These are phyloP conservation scores for Epizoanthus fatuus DNA, from an alignment of 92 coral and sea anemone species.

Conservation along the genomic window DNA sequence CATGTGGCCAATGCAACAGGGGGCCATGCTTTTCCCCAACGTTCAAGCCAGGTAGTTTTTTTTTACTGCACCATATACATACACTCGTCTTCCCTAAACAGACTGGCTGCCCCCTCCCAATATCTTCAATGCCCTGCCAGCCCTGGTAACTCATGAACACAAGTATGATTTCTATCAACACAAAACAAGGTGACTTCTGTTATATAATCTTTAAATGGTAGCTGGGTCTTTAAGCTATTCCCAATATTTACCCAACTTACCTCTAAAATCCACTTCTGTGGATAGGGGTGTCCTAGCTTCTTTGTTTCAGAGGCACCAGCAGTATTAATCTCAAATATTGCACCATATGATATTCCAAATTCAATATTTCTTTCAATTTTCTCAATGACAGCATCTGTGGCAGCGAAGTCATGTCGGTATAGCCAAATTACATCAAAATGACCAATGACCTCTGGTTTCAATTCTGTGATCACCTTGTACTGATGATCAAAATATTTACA, in stretches of 20 bases:
- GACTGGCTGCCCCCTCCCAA: no score
- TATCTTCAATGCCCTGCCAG: no score
- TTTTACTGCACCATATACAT: no score
- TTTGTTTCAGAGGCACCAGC: constrained; percentile 64
- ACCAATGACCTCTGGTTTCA: constrained; percentile 77
- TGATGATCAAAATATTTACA: constrained; percentile 75
- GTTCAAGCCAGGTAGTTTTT: no score
- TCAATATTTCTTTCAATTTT: constrained; percentile 75
- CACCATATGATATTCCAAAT: constrained; percentile 75
- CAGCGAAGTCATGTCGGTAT: constrained; percentile 62
- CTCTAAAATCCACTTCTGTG: constrained; percentile 64
- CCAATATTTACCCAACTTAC: constrained; percentile 23
- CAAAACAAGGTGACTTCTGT: no score
- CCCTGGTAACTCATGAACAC: no score
- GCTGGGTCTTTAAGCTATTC: not conserved
- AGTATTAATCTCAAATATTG: constrained; percentile 81
- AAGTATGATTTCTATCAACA: no score
- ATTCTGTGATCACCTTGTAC: constrained; percentile 55
- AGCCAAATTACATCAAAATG: constrained; percentile 78
- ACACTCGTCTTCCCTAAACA: no score
- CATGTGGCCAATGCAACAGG: no score
- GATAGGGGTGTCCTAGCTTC: constrained; percentile 70
- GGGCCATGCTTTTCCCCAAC: no score
- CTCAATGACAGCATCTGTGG: constrained; percentile 61
- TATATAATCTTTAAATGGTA: no score